Evolutionary conservation across 2,888 invertebrate species (phyloP).

Genomic region (Archips crataeganus): DNA sequence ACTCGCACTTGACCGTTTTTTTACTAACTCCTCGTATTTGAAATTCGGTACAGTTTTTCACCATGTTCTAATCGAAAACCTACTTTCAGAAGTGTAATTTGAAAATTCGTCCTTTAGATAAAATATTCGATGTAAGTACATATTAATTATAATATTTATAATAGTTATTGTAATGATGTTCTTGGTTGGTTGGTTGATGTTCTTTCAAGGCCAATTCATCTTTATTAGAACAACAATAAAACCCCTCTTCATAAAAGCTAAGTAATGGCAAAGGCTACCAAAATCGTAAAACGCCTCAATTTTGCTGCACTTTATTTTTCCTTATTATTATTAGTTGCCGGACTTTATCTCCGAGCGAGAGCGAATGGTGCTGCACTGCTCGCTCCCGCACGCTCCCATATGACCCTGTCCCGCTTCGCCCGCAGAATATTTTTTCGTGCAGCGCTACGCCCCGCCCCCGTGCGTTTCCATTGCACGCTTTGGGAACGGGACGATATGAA

Average conservation of each 20-base stretch:
- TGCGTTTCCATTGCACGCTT: conserved; percentile 67
- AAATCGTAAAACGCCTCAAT: conserved; percentile 38
- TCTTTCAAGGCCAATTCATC: conserved; percentile 29
- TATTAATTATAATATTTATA: no score
- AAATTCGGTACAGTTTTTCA: no score
- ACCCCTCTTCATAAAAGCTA: conserved; percentile 9
- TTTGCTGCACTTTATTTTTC: conserved; percentile 40
- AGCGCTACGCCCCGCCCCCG: conserved; percentile 66
- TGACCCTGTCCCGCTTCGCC: conserved; percentile 55
- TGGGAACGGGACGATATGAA: conserved; percentile 14
- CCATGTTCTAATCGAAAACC: no score
- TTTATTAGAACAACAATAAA: conserved; percentile 27
- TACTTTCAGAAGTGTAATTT: no score
- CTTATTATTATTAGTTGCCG: conserved; percentile 42
- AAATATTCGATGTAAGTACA: no score
- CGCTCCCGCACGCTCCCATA: conserved; percentile 49
- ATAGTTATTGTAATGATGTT: no score
- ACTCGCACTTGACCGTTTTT: no score
- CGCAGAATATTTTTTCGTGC: conserved; percentile 72
- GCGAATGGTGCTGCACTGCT: conserved; percentile 51
- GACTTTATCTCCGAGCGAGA: conserved; percentile 43
- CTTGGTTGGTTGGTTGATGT: no score
- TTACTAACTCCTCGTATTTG: no score
- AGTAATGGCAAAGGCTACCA: conserved; percentile 32
- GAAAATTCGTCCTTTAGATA: no score